Evolutionary conservation across 2,113 vertebrate genomes (phyloP).

Genomic region (Oriolus oriolus): DNA sequence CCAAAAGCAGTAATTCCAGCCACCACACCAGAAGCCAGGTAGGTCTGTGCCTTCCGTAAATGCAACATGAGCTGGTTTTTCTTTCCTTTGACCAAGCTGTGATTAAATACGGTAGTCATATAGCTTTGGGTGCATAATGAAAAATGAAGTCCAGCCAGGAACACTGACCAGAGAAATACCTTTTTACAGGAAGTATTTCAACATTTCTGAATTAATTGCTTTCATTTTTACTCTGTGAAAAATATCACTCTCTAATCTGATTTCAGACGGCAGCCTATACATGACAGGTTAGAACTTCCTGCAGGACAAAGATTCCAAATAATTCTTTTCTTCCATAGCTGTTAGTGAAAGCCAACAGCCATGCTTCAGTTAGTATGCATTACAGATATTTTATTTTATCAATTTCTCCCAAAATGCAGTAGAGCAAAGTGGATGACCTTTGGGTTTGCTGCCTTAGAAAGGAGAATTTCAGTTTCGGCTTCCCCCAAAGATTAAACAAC

Average conservation of each 20-base stretch:
- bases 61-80: fast-evolving
- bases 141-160: background rate
- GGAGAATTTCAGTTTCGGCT: background rate
- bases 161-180: background rate
- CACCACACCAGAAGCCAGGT: background rate
- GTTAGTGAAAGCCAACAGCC: background rate
- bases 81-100: background rate
- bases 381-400: background rate
- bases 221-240: background rate
- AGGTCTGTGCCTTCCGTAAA: background rate
- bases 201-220: background rate
- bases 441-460: background rate
- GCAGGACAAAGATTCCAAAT: background rate
- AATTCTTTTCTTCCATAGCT: background rate
- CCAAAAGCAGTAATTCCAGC: background rate
- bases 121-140: background rate
- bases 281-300: background rate
- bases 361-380: background rate
- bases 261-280: background rate
- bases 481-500: background rate
- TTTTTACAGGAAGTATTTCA: background rate
- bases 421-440: background rate
- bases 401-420: background rate
- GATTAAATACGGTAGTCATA: background rate
- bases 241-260: background rate